phyloP scores from a whole-genome alignment of 2,888 invertebrate species.

The Atherix ibis region DNA sequence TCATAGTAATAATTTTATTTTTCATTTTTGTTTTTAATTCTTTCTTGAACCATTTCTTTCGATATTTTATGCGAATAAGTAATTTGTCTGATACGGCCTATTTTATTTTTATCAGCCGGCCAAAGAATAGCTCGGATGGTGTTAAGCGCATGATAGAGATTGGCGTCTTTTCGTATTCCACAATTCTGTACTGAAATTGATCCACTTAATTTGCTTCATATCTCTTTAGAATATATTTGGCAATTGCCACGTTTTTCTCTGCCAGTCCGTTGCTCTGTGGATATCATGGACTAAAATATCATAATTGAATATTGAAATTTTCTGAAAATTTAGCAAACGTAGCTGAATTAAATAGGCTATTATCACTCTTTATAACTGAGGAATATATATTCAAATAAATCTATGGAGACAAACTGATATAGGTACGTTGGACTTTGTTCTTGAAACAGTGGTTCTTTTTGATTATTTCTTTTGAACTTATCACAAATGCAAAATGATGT shows the following conservation, averaged over 20 bases:
- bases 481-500: too few species aligned
- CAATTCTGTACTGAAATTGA: constrained; percentile 9
- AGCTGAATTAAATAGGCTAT: constrained; percentile 10
- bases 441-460: constrained; percentile 13
- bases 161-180: constrained; percentile 11
- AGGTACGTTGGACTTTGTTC: constrained; percentile 11
- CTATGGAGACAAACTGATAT: constrained; percentile 11
- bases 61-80: too few species aligned
- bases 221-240: constrained; percentile 12
- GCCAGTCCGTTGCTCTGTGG: constrained; percentile 7
- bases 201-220: constrained; percentile 6
- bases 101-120: constrained; percentile 7
- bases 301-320: constrained; percentile 8
- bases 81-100: too few species aligned
- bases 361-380: constrained; percentile 9
- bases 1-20: constrained; percentile 12
- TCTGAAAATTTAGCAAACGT: constrained; percentile 8
- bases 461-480: constrained; percentile 9
- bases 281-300: constrained; percentile 12
- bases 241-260: constrained; percentile 12
- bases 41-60: too few species aligned
- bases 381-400: constrained; percentile 9
- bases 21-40: too few species aligned
- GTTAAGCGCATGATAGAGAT: constrained; percentile 9
- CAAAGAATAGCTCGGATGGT: constrained; percentile 8